Conservation (phyloP, 1,140 invertebrate species). For the Drosophila sucinea region DNA sequence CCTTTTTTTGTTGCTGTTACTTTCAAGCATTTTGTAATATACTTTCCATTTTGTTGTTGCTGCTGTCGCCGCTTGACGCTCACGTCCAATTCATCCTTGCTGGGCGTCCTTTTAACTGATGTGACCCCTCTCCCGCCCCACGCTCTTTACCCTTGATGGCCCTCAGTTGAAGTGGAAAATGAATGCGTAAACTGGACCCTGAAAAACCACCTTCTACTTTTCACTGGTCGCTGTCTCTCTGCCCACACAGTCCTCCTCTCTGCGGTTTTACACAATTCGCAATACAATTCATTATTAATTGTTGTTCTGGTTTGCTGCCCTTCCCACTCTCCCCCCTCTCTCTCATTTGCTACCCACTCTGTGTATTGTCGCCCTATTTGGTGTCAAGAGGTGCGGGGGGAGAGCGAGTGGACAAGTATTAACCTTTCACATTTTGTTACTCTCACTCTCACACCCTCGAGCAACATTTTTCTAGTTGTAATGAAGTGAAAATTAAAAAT, state of each 20-base stretch:
- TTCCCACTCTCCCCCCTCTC: constrained; percentile 11
- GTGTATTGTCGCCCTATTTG: constrained; percentile 3
- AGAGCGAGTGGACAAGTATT: constrained; percentile 23
- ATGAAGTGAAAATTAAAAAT: constrained; percentile 78
- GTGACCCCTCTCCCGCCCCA: background rate
- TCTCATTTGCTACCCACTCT: constrained; percentile 3
- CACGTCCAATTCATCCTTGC: constrained; percentile 63
- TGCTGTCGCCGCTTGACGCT: constrained; percentile 51
- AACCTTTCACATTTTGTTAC: constrained; percentile 64
- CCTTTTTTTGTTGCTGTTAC: constrained; percentile 23
- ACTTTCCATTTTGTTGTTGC: constrained; percentile 71
- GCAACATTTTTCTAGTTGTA: constrained; percentile 37
- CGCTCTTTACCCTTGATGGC: constrained; percentile 16
- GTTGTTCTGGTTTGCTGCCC: constrained; percentile 67
- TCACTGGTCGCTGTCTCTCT: background rate
- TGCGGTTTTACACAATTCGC: constrained; percentile 76
- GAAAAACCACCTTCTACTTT: background rate
- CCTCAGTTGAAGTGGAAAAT: constrained; percentile 44
- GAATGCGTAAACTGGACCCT: constrained; percentile 67
- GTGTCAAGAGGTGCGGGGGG: background rate
- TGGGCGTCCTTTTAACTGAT: constrained; percentile 46
- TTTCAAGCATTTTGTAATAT: constrained; percentile 75
- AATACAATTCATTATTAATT: constrained; percentile 81
- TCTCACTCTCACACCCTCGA: background rate
- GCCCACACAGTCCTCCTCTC: constrained; percentile 9